Evolutionary conservation across 1,140 invertebrate species (phyloP), one percentile per base, ranked within the genome.

Genomic region (Archegozetes longisetosus): DNA sequence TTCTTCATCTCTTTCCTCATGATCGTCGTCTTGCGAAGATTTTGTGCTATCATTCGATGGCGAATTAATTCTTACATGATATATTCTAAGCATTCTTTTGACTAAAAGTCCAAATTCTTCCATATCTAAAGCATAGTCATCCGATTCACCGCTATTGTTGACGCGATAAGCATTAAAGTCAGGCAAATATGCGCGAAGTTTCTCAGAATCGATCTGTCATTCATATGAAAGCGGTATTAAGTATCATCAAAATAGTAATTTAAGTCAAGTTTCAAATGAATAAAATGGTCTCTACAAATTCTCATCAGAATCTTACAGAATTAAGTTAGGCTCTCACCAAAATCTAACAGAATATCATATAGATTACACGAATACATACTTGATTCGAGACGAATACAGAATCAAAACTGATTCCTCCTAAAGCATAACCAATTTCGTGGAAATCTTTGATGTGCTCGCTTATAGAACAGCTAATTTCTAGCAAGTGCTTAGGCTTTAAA

Each of bases 21-120:
- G n/a, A n/a, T 40, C 6, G 32, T 17, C 17, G 32, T 40, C 32
- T 9, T 40, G 32, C 6, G 32, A 9, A 17, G 32, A 40, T 40
- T 40, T 40, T 6, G 6, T 40, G 32, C 17, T 17, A 40, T 40
- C 32, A 40, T 40, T 40, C 17, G 32, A 17, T 40, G 6, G 6
- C 6, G 6, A 40, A 40, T 40, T 40, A 17, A 54, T 17, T 52
- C 50, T 57, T 9, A 63, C 61, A 48, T 68, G 67, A 52, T 67
- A 69, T n/a, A 66, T 58, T 58, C 64, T 53, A 9, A 69, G 54
- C 68, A 69, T 69, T 51, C 67, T 62, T 49, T 69, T 69, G 0
- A 69, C 63, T 12, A 68, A 51, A 17, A 66, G 23, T 14, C 67
- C 68, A 51, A 67, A 69, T 27, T 68, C 68, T 63, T 69, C 68